Base-by-base conservation (phyloP, 2,888 invertebrate species). In the Lepidochitona cinerea region DNA sequence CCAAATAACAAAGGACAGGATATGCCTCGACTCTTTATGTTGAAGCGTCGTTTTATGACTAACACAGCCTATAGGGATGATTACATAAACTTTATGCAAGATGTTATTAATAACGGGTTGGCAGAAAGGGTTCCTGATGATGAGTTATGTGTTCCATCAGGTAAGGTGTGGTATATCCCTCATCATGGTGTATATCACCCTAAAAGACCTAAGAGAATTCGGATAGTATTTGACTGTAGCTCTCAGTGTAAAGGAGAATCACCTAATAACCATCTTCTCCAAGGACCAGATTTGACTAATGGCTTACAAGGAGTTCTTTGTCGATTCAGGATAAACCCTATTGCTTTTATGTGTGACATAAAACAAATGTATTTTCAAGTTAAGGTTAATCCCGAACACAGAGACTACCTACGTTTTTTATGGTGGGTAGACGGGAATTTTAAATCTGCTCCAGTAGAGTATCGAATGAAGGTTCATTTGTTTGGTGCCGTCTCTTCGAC, bases 401-500 rank as follows among this genome's bases (percentile, higher is more conserved):
- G 74, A 26, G 72, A 81, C 41, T 75, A 54, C 49, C 35, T 81
- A n/a, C 4, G 78, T 26, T 79, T 79, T 66, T n/a, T 76, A 2
- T 76, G 81, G 74, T 73, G 70, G 72, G 37, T 52, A 5, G 68
- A 68, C 32, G 72, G 37, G 12, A 7, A 70, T 29, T 26, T 70
- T 26, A 12, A 36, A 4, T 6, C 6, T 14, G 49, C 68, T 0
- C 54, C 71, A 6, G 26, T 66, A 14, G 75, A 75, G 3, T 79
- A 66, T 41, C 37, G 78, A 4, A 80, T 81, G 78, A 74, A 4
- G 1, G 75, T 75, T 5, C 75, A 78, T 68, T 29, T 78, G 37
- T 78, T 81, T n/a, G n/a, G n/a, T n/a, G n/a, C n/a, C n/a, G 67
- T 52, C 2, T 81, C 78, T 0, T 81, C 81, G 0, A 75, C 81